A percentile compares a stretch with the other conserved stretches of the same genome.
Conservation (phyloP, 92 coral and sea anemone genomes). For the Epizoanthus ramosus region DNA sequence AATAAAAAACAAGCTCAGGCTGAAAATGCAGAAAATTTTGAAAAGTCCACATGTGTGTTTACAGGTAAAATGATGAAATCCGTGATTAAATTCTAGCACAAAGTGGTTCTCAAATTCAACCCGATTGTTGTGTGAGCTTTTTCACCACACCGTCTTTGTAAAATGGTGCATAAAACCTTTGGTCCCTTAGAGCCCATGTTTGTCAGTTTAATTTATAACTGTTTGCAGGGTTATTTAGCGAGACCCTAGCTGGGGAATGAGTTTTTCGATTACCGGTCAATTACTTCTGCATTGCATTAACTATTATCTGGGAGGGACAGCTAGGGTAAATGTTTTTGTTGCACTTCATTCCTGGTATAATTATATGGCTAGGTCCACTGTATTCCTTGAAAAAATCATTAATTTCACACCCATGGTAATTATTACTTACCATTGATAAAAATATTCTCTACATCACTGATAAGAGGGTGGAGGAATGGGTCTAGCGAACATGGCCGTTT, state of each 20-base stretch:
- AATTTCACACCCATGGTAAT: not conserved
- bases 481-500: slow-evolving; percentile 57
- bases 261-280: too few species aligned
- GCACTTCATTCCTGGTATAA: not conserved
- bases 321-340: too few species aligned
- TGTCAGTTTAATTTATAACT: too few species aligned
- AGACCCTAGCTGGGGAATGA: too few species aligned
- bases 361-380: not conserved
- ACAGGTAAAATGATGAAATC: not conserved
- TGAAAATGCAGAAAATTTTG: not conserved
- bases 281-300: too few species aligned
- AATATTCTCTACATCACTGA: slow-evolving; percentile 52
- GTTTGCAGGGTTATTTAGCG: too few species aligned
- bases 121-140: too few species aligned
- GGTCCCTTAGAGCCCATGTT: not conserved
- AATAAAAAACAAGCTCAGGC: not conserved
- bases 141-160: not conserved
- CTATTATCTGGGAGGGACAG: too few species aligned
- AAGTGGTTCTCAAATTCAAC: too few species aligned
- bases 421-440: slow-evolving; percentile 52
- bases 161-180: not conserved
- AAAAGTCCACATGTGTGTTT: too few species aligned
- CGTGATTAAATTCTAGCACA: not conserved
- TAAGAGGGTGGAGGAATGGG: slow-evolving; percentile 57
- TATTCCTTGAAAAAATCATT: not conserved